Evolutionary conservation across 2,113 vertebrate genomes (phyloP).

Genomic region (Megaptera novaeangliae): DNA sequence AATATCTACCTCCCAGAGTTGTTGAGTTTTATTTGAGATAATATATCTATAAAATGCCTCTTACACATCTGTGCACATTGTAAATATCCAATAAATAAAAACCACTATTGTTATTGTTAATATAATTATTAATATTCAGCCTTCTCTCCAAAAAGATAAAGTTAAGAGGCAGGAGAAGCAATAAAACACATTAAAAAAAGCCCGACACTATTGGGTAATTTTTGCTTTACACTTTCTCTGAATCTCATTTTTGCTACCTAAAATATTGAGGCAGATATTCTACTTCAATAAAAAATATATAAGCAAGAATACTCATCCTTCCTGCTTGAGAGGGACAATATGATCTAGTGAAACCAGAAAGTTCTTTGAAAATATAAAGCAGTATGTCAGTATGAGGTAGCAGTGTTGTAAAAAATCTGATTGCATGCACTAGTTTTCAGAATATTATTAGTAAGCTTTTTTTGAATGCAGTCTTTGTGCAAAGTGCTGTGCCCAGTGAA

Average conservation of each 20-base stretch:
- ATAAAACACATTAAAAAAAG: not conserved
- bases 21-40: slow-evolving; percentile 4
- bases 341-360: not conserved
- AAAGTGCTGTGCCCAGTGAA: not conserved
- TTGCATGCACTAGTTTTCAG: not conserved
- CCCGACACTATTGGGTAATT: not conserved
- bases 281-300: not conserved
- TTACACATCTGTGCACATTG: not conserved
- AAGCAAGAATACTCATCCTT: not conserved
- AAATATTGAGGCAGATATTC: not conserved
- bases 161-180: not conserved
- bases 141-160: slow-evolving; percentile 3
- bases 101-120: not conserved
- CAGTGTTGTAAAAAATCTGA: not conserved
- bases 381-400: not conserved
- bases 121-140: not conserved
- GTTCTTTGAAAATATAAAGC: not conserved
- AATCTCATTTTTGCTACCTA: not conserved
- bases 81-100: slow-evolving; percentile 38
- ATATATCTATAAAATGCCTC: not conserved
- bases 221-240: not conserved
- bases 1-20: not conserved
- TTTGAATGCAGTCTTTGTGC: not conserved
- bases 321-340: not conserved
- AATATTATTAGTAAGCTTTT: not conserved